These are phyloP conservation scores for Apodemia mormo DNA, from an alignment of 2,888 invertebrate genomes.

Conservation along the genomic window DNA sequence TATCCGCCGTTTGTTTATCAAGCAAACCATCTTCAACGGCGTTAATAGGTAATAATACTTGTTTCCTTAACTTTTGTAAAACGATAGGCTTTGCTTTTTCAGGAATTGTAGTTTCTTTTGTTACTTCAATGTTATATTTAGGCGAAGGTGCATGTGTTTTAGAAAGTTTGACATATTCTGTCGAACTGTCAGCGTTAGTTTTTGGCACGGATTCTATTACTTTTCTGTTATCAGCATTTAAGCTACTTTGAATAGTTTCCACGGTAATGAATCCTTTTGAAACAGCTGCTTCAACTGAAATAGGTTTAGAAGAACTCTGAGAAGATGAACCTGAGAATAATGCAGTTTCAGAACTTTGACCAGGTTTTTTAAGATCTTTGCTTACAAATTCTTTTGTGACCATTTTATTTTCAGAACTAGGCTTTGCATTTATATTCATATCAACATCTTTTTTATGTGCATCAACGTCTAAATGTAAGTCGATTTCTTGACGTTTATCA, in stretches of 20 bases:
- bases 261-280: conserved; percentile 79
- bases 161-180: conserved; percentile 79
- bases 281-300: conserved; percentile 83
- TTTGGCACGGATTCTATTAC: conserved; percentile 37
- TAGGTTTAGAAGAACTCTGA: conserved; percentile 57
- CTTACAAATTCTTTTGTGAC: background rate
- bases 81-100: conserved; percentile 85
- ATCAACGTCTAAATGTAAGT: background rate
- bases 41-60: conserved; percentile 87
- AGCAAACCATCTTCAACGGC: conserved; percentile 90
- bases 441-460: background rate
- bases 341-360: background rate
- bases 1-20: conserved; percentile 87
- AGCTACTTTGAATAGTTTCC: conserved; percentile 73
- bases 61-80: conserved; percentile 89
- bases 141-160: conserved; percentile 83
- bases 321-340: background rate
- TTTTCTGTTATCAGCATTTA: conserved; percentile 59
- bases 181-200: background rate
- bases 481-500: background rate
- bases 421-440: background rate
- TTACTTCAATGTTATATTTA: conserved; percentile 85
- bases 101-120: conserved; percentile 72
- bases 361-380: background rate
- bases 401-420: background rate